Conservation (phyloP, 2,888 invertebrate species). For the Eupithecia vulgata region DNA sequence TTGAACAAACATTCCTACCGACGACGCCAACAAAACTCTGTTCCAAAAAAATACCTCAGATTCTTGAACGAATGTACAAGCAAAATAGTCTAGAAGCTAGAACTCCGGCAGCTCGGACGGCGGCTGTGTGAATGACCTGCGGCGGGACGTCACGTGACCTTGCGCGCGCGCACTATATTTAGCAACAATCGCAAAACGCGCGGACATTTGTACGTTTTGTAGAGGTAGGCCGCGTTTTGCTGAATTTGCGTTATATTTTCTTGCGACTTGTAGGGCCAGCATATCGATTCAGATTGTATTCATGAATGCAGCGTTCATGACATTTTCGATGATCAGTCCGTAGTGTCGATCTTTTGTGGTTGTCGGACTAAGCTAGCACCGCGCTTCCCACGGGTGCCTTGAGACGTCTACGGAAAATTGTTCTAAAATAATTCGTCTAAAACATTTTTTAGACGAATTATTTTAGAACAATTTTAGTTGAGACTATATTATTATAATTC, state of each 20-base stretch:
- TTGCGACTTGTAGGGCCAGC: too few species aligned
- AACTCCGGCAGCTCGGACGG: background rate
- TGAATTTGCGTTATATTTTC: background rate
- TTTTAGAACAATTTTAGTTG: too few species aligned
- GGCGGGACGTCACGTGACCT: slow-evolving; percentile 22
- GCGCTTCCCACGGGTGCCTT: too few species aligned
- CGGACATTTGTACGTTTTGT: slow-evolving; percentile 3
- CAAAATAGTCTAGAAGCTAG: background rate
- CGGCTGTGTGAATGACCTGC: slow-evolving; percentile 18
- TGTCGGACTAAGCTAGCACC: too few species aligned
- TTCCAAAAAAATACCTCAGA: background rate
- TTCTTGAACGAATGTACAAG: background rate
- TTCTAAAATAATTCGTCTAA: too few species aligned
- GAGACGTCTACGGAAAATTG: too few species aligned
- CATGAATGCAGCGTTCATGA: too few species aligned
- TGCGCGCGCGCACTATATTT: slow-evolving; percentile 20
- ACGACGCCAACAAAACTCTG: background rate
- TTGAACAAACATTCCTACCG: background rate
- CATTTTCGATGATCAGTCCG: too few species aligned
- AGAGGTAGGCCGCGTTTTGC: slow-evolving; percentile 1
- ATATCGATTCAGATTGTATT: too few species aligned
- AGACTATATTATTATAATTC: too few species aligned
- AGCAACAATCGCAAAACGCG: slow-evolving; percentile 7
- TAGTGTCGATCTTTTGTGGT: too few species aligned
- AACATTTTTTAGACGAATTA: too few species aligned